Conservation (phyloP, 2,797 vertebrate species). For the Phaenicophaeus curvirostris region DNA sequence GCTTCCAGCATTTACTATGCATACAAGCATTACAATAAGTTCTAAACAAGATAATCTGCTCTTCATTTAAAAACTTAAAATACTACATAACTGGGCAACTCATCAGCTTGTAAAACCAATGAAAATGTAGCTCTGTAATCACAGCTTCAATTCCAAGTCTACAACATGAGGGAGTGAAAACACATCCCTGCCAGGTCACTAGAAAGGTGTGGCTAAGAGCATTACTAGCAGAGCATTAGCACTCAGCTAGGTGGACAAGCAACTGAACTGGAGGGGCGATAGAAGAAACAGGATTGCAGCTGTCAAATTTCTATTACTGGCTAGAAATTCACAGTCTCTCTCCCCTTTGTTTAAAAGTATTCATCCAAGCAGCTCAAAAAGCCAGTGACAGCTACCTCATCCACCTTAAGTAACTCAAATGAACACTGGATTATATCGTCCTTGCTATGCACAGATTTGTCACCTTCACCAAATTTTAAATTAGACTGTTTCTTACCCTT, state of each 20-base stretch:
- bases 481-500: not conserved
- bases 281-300: not conserved
- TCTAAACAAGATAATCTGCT: not conserved
- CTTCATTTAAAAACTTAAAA: slow-evolving; percentile 1
- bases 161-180: not conserved
- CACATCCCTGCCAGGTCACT: not conserved
- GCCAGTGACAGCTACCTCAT: not conserved
- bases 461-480: not conserved
- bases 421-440: not conserved
- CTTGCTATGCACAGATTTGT: not conserved
- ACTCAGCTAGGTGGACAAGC: not conserved
- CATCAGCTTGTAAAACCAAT: not conserved
- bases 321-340: not conserved
- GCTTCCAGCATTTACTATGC: not conserved
- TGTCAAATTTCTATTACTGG: not conserved
- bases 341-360: not conserved
- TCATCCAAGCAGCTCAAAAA: not conserved
- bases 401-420: not conserved
- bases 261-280: not conserved
- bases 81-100: not conserved
- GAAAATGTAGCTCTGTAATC: not conserved
- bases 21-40: not conserved
- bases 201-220: not conserved
- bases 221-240: not conserved
- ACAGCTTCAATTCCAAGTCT: not conserved